Percentiles rank a stretch among this genome's conserved stretches.
These are phyloP conservation scores for Acanthisitta chloris DNA, from an alignment of 2,113 vertebrate genomes.

Conservation along the genomic window DNA sequence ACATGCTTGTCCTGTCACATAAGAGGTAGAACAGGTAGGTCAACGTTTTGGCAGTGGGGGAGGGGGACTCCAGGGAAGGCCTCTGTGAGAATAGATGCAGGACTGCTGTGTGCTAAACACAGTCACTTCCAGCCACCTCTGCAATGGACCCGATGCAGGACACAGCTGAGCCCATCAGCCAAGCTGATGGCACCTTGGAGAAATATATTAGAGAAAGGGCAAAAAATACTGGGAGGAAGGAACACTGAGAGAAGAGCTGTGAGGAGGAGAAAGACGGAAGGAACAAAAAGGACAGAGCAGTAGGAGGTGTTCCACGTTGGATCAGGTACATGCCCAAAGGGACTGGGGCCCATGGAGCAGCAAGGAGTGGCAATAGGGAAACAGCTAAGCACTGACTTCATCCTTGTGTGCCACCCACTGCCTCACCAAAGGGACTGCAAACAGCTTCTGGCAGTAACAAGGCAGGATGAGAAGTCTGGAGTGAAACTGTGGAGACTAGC, in stretches of 20 bases:
- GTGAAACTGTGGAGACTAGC: not conserved
- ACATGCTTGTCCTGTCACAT: not conserved
- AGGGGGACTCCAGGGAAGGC: not conserved
- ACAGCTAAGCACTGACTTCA: not conserved
- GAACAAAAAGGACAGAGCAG: not conserved
- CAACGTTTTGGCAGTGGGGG: not conserved
- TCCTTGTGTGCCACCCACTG: not conserved
- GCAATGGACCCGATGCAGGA: not conserved
- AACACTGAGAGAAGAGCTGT: not conserved
- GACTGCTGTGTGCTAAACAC: not conserved
- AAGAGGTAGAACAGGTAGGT: not conserved
- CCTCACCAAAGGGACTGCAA: not conserved
- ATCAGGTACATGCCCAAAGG: not conserved
- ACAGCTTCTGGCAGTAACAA: not conserved
- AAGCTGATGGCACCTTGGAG: not conserved
- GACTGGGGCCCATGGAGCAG: fast-evolving
- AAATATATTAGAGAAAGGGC: not conserved
- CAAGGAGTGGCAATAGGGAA: not conserved
- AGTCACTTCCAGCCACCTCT: not conserved
- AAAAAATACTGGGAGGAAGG: not conserved
- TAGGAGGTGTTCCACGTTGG: not conserved
- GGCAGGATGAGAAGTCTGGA: not conserved
- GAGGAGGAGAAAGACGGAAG: not conserved
- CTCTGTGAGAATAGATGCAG: not conserved
- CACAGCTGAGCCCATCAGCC: not conserved